Evolutionary conservation across 2,113 vertebrate species (phyloP).

Genomic region (Microcebus murinus): DNA sequence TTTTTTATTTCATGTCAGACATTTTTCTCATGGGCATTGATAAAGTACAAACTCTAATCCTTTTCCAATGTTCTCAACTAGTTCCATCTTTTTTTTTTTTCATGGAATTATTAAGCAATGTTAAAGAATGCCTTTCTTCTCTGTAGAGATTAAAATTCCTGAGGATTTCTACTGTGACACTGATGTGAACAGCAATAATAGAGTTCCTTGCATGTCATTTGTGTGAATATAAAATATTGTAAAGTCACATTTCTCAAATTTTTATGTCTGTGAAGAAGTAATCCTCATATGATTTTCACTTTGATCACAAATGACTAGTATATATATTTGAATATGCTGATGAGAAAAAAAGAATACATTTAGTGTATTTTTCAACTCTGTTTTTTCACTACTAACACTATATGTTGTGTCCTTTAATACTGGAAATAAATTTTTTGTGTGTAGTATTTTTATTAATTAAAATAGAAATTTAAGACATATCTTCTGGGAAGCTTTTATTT

Average conservation of each 20-base stretch:
- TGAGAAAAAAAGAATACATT: background rate
- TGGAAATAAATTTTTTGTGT: background rate
- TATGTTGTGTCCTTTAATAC: background rate
- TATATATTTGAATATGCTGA: background rate
- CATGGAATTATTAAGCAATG: background rate
- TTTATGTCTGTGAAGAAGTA: background rate
- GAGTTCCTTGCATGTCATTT: background rate
- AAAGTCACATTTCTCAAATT: background rate
- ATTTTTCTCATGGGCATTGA: no score
- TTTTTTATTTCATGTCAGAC: no score
- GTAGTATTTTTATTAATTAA: background rate
- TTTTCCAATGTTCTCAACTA: no score
- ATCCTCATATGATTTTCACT: background rate
- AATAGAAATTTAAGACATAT: background rate
- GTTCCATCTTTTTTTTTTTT: no score
- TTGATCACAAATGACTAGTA: background rate
- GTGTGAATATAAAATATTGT: background rate
- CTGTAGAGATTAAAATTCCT: background rate
- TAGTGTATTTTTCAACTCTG: background rate
- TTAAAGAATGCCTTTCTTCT: background rate
- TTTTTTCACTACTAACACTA: background rate
- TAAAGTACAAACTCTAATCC: no score
- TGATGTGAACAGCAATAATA: background rate
- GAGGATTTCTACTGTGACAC: background rate
- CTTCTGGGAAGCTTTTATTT: background rate